phyloP scores from a whole-genome alignment of 1,140 invertebrate genomes.

The Aphelinus certus region DNA sequence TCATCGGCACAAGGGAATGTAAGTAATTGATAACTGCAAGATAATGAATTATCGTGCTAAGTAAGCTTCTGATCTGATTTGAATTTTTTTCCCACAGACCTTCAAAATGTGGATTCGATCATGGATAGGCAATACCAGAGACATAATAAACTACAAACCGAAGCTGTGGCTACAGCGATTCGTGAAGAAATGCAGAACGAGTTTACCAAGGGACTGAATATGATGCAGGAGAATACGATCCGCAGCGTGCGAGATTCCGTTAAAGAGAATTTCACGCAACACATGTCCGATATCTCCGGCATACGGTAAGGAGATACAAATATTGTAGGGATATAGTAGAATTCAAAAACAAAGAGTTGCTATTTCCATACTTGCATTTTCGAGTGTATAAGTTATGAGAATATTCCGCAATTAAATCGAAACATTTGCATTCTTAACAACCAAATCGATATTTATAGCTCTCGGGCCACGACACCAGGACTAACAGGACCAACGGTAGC shows the following conservation, averaged over 20 bases:
- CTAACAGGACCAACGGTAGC: conserved; percentile 55
- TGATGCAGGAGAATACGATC: conserved; percentile 56
- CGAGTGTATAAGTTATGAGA: too few relatives aligned
- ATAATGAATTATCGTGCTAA: too few relatives aligned
- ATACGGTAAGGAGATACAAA: conserved; percentile 48
- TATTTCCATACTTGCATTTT: not conserved
- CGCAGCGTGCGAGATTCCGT: conserved; percentile 58
- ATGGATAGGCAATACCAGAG: conserved; percentile 56
- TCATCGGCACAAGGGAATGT: conserved; percentile 89
- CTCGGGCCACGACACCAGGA: conserved; percentile 68
- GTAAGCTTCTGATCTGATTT: not conserved
- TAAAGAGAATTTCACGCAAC: conserved; percentile 60
- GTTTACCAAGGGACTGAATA: conserved; percentile 50
- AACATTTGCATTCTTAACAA: too few relatives aligned
- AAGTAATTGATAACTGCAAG: conserved; percentile 56
- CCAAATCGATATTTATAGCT: conserved; percentile 52
- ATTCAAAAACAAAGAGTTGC: not conserved
- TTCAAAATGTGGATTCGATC: conserved; percentile 55
- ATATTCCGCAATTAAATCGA: too few relatives aligned
- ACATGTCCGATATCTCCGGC: conserved; percentile 58
- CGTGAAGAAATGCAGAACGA: conserved; percentile 59
- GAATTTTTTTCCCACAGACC: conserved; percentile 50
- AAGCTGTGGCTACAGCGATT: conserved; percentile 51
- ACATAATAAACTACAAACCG: conserved; percentile 56
- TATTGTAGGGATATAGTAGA: too few relatives aligned